Evolutionary conservation across 2,113 vertebrate species (phyloP).

Genomic region (Lynx canadensis): DNA sequence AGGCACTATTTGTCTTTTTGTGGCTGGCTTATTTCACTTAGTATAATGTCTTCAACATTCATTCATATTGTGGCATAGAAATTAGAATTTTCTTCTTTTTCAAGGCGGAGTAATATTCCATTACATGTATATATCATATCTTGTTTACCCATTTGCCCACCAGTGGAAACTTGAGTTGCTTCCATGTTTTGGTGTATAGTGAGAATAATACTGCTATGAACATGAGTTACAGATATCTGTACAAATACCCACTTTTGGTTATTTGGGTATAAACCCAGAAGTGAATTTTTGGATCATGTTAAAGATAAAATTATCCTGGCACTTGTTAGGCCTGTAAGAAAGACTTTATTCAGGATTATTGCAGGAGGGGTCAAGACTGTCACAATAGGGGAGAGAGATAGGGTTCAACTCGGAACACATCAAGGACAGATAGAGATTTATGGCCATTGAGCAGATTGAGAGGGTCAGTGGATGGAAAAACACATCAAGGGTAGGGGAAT

Average conservation of each 20-base stretch:
- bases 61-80: background rate
- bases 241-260: background rate
- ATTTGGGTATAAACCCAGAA: background rate
- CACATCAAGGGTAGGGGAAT: background rate
- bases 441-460: background rate
- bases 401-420: background rate
- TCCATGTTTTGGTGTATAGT: background rate
- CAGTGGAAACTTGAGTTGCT: background rate
- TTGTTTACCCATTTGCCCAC: background rate
- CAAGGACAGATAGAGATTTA: background rate
- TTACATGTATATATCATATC: background rate
- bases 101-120: background rate
- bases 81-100: background rate
- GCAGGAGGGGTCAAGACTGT: background rate
- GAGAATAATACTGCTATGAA: background rate
- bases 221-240: background rate
- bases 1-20: background rate
- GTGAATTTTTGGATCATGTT: background rate
- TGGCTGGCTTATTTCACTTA: background rate
- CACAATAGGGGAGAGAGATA: background rate
- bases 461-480: background rate
- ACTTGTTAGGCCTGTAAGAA: background rate
- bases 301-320: background rate
- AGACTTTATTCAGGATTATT: background rate
- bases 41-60: background rate